Conservation (phyloP, 1,140 invertebrate genomes). For the Tetramorium alpestre region DNA sequence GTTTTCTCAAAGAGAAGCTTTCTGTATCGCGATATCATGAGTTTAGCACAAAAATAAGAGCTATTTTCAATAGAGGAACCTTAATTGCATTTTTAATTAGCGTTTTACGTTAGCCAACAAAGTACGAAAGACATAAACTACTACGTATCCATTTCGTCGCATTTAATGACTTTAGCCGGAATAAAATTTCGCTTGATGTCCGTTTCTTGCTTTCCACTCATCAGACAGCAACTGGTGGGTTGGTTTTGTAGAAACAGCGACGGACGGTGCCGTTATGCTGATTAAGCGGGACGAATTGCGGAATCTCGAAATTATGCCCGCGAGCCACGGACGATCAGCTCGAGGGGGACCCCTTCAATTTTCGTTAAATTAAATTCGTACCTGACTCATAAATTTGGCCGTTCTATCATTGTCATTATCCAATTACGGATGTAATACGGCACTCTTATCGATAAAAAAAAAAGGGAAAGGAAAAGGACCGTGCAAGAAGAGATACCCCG, state of each 20-base stretch:
- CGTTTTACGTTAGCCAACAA: constrained; percentile 43
- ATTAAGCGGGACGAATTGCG: constrained; percentile 57
- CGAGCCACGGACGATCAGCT: constrained; percentile 16
- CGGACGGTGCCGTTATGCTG: constrained; percentile 50
- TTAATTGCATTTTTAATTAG: constrained; percentile 50
- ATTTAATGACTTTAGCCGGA: constrained; percentile 56
- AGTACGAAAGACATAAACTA: constrained; percentile 32
- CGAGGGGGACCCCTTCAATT: neutral
- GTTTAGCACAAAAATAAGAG: neutral
- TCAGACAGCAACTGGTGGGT: constrained; percentile 11
- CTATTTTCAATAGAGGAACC: constrained; percentile 6
- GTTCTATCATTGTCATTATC: constrained; percentile 57
- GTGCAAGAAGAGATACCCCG: neutral
- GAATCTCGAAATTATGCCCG: constrained; percentile 50
- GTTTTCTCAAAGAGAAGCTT: neutral
- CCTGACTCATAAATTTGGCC: constrained; percentile 27
- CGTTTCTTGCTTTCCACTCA: constrained; percentile 49
- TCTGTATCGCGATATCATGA: neutral
- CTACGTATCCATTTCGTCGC: constrained; percentile 11
- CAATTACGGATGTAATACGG: constrained; percentile 41
- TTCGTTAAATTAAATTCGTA: constrained; percentile 53
- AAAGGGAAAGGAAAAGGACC: neutral
- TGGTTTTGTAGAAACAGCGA: constrained; percentile 34
- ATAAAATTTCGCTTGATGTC: constrained; percentile 43
- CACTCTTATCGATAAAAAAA: neutral